Base-by-base conservation (phyloP, 1,140 invertebrate genomes). In the Olivierus martensii region DNA sequence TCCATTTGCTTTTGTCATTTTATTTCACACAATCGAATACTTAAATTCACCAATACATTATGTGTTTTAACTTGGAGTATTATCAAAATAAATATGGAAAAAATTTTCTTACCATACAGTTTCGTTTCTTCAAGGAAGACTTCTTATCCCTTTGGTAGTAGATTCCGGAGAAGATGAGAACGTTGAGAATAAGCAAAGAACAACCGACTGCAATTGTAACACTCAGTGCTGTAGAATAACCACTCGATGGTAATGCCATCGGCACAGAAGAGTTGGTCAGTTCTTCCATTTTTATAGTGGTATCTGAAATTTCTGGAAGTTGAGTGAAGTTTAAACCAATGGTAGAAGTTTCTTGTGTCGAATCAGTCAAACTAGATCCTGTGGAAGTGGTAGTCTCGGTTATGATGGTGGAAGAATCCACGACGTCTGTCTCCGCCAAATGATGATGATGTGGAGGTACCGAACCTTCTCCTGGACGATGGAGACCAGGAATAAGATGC, bases 191-290 rank as follows among this genome's bases (percentile, higher is more conserved):
- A 6, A 95, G 74, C 7, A 92, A 75, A 44, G 85, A 81, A 64
- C 85, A 88, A 0, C 91, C 91, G 1, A 94, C 84, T 0, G 86
- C 87, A 46, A 94, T 87, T 0, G 89, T 93, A 3, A 93, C 83
- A 12, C 84, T 86, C 1, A 93, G 70, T 0, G 87, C 87, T 0
- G 87, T 88, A 0, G 84, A 87, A 67, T 90, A 89, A 42, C 83
- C 85, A 18, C 15, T 36, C 5, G 21, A 15, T 9, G 46, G 46
- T 22, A 46, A 28, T 15, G 46, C 21, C 46, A 46, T 22, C 15
- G 46, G 18, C 14, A 18, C 15, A 7, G 46, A 18, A 18, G 15
- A 6, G 19, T 22, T 28, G 46, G 46, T 46, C 17, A 18, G 17
- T 22, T 18, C 17, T 18, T 17, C 17, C 17, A 22, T 17, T 22